A percentile compares a stretch with the other conserved stretches of the same genome.
phyloP scores from a whole-genome alignment of 2,113 vertebrate species.

The Sceloporus tristichus region DNA sequence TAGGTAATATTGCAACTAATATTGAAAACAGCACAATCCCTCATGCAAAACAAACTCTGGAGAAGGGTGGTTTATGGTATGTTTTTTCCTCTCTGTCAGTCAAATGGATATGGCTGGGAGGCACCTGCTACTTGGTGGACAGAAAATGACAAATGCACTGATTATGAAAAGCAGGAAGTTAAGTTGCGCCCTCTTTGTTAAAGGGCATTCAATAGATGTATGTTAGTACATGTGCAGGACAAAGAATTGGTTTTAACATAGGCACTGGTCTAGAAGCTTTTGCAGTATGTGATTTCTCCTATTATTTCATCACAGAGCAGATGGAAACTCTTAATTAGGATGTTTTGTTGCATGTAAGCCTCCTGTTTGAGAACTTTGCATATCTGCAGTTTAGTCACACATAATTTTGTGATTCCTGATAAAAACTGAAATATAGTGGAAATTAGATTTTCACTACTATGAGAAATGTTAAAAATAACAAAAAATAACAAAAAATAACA shows the following conservation, averaged over 20 bases:
- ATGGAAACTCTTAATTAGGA: background rate
- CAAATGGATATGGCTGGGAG: constrained; percentile 18
- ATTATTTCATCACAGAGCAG: background rate
- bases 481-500: no score
- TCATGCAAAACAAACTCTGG: background rate
- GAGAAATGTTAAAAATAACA: no score
- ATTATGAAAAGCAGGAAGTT: background rate
- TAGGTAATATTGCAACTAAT: background rate
- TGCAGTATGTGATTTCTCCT: background rate
- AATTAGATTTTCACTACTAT: no score
- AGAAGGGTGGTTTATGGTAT: background rate
- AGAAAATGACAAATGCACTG: constrained; percentile 6
- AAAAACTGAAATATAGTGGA: no score
- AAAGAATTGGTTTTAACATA: background rate
- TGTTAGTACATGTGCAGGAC: background rate
- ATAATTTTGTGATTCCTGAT: background rate
- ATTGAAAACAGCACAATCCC: no score
- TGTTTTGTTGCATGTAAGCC: no score
- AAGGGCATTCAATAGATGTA: background rate
- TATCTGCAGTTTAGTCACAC: background rate
- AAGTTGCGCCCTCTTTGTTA: background rate
- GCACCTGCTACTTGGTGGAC: background rate
- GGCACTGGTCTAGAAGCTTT: background rate
- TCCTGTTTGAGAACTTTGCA: background rate
- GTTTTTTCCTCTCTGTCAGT: background rate